phyloP scores from a whole-genome alignment of 2,888 invertebrate genomes.

The Frankliniella intonsa region DNA sequence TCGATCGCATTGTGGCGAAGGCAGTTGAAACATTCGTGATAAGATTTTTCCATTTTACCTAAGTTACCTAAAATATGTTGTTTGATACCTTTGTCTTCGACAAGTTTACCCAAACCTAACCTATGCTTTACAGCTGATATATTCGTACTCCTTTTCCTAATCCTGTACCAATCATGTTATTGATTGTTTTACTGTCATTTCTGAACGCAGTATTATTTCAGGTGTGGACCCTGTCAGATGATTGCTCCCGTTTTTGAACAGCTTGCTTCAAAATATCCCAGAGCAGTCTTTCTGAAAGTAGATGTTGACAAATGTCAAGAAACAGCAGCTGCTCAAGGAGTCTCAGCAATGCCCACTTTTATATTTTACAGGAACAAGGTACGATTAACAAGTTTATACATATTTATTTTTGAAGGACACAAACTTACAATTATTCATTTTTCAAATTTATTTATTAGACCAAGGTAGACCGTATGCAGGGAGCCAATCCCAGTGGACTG shows the following conservation, averaged over 20 bases:
- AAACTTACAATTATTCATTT: constrained; percentile 30
- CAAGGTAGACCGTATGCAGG: constrained; percentile 81
- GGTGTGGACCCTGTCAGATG: constrained; percentile 95
- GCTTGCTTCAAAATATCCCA: constrained; percentile 78
- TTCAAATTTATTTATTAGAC: constrained; percentile 50
- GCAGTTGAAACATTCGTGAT: neutral
- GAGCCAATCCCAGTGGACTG: constrained; percentile 75
- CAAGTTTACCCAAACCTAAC: neutral
- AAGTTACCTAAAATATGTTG: neutral
- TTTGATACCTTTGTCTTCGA: neutral
- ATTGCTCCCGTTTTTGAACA: constrained; percentile 92
- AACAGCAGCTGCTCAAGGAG: constrained; percentile 79
- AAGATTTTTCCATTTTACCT: too few relatives aligned
- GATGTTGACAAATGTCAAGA: constrained; percentile 92
- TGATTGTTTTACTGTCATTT: constrained; percentile 17
- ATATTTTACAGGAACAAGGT: constrained; percentile 85
- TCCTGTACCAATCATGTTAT: neutral
- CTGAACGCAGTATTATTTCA: constrained; percentile 44
- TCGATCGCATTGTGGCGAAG: neutral
- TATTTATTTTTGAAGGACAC: neutral
- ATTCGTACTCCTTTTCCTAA: neutral
- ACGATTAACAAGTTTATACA: constrained; percentile 37
- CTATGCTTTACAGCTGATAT: constrained; percentile 29
- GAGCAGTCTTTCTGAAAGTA: constrained; percentile 87
- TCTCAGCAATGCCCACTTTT: constrained; percentile 98